Base-by-base conservation (phyloP, 2,113 vertebrate genomes). In the Indri indri region DNA sequence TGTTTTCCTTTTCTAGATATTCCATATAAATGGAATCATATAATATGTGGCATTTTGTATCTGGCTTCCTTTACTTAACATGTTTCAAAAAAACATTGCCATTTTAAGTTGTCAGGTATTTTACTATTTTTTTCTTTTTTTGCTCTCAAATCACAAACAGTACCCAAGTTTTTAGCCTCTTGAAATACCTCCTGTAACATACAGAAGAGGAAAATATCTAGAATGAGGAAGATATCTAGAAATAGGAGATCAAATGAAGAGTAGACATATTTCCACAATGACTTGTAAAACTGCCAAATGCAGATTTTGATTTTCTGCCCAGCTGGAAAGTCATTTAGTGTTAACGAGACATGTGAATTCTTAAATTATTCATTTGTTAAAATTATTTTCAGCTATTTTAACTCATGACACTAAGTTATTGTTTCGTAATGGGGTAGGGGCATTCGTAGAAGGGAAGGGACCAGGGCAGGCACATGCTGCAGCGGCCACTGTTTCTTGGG, bases 261-360 rank as follows among this genome's bases (percentile, higher is more conserved):
- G 90, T 12, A 97, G 91, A 86, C 47, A 2, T 92, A 65, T 97
- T 97, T 98, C 87, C 87, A 85, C 65, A 22, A 86, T 93, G 76
- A 90, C 94, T 97, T 97, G 71, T 97, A 97, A 96, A 98, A 97
- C 90, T 50, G 83, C 96, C 97, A 98, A 92, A 97, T 92, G 12
- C 77, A 93, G 89, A 40, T 74, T 98, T 97, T 98, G 91, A 94
- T 98, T 97, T 98, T 98, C 94, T 97, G 96, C 97, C 95, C 91
- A 97, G 85, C 95, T 98, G 96, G 98, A 96, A 98, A 98, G 86
- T 94, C 71, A 90, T 97, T 97, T 85, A 16, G 77, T 96, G 97
- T 98, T 97, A 97, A 98, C 66, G 27, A 97, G 96, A 96, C 84
- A 79, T 80, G 88, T 71, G 95, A 96, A 96, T 98, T 98, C 66